Conservation (phyloP, 2,113 vertebrate species). For the Dolichotis patagonum region DNA sequence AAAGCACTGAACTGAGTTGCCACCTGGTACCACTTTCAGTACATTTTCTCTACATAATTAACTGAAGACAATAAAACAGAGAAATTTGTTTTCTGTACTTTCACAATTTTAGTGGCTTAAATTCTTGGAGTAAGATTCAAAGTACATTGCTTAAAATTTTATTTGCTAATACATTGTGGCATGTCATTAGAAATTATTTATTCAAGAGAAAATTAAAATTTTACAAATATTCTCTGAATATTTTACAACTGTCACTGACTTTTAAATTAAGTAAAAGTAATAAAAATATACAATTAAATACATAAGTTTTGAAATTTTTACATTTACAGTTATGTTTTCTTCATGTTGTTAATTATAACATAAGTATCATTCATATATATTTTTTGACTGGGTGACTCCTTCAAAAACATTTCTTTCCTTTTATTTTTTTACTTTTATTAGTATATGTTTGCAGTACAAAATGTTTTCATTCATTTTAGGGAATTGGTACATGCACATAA, state of each 20-base stretch:
- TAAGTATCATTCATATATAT: not conserved
- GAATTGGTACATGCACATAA: not conserved
- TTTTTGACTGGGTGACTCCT: not conserved
- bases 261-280: not conserved
- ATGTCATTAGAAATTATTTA: not conserved
- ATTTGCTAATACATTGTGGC: not conserved
- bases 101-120: not conserved
- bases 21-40: not conserved
- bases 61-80: not conserved
- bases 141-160: not conserved
- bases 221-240: not conserved
- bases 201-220: not conserved
- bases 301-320: not conserved
- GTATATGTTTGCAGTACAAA: not conserved
- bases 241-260: not conserved
- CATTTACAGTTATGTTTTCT: not conserved
- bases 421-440: not conserved
- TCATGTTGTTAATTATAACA: not conserved
- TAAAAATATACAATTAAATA: not conserved
- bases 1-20: not conserved
- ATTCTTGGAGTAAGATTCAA: slow-evolving; percentile 38
- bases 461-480: not conserved
- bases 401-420: not conserved
- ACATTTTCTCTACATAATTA: not conserved
- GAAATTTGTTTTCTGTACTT: not conserved